These are phyloP conservation scores for Leptopilina myrica DNA, from an alignment of 2,888 invertebrate genomes.

Conservation along the genomic window DNA sequence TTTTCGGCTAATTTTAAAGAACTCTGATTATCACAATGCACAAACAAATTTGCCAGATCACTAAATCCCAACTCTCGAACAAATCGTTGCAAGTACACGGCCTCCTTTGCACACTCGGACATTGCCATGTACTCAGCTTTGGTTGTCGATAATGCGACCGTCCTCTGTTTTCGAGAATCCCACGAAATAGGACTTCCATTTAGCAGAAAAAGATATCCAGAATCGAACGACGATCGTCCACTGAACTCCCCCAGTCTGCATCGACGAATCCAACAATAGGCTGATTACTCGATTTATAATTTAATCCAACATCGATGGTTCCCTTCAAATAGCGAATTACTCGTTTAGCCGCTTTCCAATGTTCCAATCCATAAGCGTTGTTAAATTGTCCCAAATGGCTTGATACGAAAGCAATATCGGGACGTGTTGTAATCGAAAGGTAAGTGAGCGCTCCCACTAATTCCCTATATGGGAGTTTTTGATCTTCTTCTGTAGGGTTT, in stretches of 20 bases:
- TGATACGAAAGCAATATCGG: slow-evolving; percentile 41
- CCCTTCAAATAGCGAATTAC: not conserved
- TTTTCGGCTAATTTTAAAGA: slow-evolving; percentile 12
- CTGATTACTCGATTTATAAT: not conserved
- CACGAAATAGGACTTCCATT: not conserved
- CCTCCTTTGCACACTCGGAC: slow-evolving; percentile 24
- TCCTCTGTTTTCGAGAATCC: slow-evolving; percentile 14
- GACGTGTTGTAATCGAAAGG: slow-evolving; percentile 43
- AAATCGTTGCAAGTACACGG: slow-evolving; percentile 14
- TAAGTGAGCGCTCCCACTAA: slow-evolving; percentile 30
- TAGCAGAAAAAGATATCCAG: slow-evolving; percentile 4
- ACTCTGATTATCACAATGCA: slow-evolving; percentile 24
- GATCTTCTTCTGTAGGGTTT: too few relatives aligned
- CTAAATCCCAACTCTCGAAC: slow-evolving; percentile 20
- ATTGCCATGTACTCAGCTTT: slow-evolving; percentile 24
- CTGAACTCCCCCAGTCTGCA: slow-evolving; percentile 25
- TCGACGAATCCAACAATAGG: not conserved
- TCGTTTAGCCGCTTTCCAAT: slow-evolving; percentile 33
- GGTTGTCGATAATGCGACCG: slow-evolving; percentile 14
- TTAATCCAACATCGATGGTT: not conserved
- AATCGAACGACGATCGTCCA: not conserved
- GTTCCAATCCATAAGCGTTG: slow-evolving; percentile 47
- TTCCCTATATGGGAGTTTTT: too few relatives aligned
- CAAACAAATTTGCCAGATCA: not conserved
- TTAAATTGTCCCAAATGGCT: slow-evolving; percentile 51